Conservation (phyloP, 2,888 invertebrate species). For the Brachyopa scutellaris region DNA sequence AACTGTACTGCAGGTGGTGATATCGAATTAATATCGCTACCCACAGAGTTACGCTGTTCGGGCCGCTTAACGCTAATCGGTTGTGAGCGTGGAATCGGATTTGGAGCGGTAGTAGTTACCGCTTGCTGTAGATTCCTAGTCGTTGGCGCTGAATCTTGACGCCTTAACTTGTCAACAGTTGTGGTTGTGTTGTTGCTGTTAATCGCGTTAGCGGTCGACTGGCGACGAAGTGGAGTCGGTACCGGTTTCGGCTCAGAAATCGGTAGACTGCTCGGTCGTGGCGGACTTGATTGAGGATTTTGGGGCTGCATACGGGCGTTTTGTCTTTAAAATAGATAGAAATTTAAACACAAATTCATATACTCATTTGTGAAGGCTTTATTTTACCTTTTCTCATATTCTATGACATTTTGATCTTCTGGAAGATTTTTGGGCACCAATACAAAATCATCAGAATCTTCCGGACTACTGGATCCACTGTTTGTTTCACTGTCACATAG, state of each 20-base stretch:
- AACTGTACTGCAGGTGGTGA: conserved; percentile 96
- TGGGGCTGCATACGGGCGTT: conserved; percentile 74
- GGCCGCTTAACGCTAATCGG: conserved; percentile 92
- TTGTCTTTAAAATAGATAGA: conserved; percentile 71
- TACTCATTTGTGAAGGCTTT: no score
- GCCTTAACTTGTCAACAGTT: conserved; percentile 71
- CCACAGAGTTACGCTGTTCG: conserved; percentile 86
- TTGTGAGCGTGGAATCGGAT: conserved; percentile 90
- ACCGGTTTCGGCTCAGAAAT: conserved; percentile 91
- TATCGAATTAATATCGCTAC: conserved; percentile 93
- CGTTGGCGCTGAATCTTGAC: conserved; percentile 73
- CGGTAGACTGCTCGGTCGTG: conserved; percentile 86
- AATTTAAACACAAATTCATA: neutral
- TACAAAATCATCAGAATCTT: conserved; percentile 90
- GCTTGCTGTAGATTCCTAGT: conserved; percentile 68
- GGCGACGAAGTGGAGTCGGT: conserved; percentile 83
- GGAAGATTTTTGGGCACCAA: conserved; percentile 88
- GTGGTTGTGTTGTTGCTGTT: conserved; percentile 61
- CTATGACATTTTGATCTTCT: conserved; percentile 83
- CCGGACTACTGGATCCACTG: conserved; percentile 86
- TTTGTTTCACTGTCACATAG: conserved; percentile 82
- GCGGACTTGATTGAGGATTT: conserved; percentile 83
- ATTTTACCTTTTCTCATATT: conserved; percentile 79
- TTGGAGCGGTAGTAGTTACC: conserved; percentile 73
- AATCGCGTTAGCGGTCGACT: conserved; percentile 73